A percentile compares a stretch with the other conserved stretches of the same genome.
phyloP scores from a whole-genome alignment of 2,888 invertebrate genomes.

The Meiosimyza decipiens region DNA sequence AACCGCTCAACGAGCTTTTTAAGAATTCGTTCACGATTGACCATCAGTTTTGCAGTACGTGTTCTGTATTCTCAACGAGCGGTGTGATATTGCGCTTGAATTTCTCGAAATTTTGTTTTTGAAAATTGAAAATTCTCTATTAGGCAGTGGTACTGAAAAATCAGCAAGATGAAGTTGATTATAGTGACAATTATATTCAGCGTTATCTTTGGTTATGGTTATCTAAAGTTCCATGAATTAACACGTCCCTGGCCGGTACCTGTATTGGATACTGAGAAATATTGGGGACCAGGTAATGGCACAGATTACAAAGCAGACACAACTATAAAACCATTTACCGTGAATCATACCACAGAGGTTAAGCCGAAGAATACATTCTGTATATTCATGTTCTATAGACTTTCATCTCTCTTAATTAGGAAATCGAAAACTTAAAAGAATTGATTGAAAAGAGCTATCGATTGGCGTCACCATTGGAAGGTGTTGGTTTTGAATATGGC shows the following conservation, averaged over 20 bases:
- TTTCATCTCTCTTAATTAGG: constrained; percentile 20
- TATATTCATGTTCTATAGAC: no score
- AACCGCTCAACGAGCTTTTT: no score
- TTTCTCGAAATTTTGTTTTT: no score
- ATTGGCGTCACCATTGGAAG: constrained; percentile 73
- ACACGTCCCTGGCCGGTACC: constrained; percentile 59
- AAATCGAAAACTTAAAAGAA: constrained; percentile 71
- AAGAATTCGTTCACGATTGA: no score
- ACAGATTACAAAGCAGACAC: constrained; percentile 57
- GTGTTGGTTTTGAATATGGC: constrained; percentile 81
- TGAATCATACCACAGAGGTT: constrained; percentile 51
- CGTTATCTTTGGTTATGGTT: constrained; percentile 44
- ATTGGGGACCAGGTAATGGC: constrained; percentile 63
- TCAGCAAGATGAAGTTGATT: constrained; percentile 14
- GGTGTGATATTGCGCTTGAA: no score
- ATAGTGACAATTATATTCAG: constrained; percentile 29
- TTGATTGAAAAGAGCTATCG: constrained; percentile 71
- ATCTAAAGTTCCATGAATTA: constrained; percentile 51
- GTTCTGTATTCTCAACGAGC: no score
- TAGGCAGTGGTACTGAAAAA: no score
- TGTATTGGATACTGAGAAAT: constrained; percentile 56
- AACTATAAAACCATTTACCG: constrained; percentile 54
- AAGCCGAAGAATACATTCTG: neutral
- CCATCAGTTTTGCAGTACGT: no score
- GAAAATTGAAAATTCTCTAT: no score